These are phyloP conservation scores for Nansenia antarctica DNA, from an alignment of 2,113 vertebrate species.

Conservation along the genomic window DNA sequence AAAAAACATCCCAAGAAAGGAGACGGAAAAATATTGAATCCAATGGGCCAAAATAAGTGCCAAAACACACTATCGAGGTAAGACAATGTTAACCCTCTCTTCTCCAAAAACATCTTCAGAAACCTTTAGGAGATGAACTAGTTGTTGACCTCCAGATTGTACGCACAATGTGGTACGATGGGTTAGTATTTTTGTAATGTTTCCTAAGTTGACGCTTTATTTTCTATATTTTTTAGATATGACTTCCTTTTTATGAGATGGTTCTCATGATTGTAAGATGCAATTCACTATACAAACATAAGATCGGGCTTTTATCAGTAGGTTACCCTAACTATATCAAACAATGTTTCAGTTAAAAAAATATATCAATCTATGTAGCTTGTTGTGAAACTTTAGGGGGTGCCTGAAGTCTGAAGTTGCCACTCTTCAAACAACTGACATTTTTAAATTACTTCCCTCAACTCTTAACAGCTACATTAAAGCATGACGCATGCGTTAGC, in stretches of 20 bases:
- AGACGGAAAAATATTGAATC: constrained; percentile 21
- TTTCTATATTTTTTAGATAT: too few relatives aligned
- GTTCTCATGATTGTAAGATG: constrained; percentile 5
- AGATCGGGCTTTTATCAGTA: constrained; percentile 23
- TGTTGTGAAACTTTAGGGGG: constrained; percentile 53
- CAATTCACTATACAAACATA: constrained; percentile 18
- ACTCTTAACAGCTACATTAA: constrained; percentile 41
- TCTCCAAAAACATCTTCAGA: constrained; percentile 15
- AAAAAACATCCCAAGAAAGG: not conserved
- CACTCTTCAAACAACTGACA: constrained; percentile 8
- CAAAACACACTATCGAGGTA: constrained; percentile 45
- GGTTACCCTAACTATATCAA: constrained; percentile 31
- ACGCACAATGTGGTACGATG: constrained; percentile 18
- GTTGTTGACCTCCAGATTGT: constrained; percentile 14
- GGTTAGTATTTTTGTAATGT: not conserved
- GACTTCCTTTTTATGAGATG: too few relatives aligned
- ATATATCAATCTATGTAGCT: constrained; percentile 32
- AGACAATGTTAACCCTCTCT: not conserved
- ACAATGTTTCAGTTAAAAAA: constrained; percentile 28
- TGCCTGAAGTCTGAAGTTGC: constrained; percentile 30
- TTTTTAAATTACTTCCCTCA: constrained; percentile 32
- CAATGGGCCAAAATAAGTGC: constrained; percentile 40
- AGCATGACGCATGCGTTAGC: constrained; percentile 64
- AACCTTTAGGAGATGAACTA: not conserved
- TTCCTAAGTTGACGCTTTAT: constrained; percentile 11